Evolutionary conservation across 2,888 invertebrate genomes (phyloP), one percentile per base, ranked within the genome.

Genomic region (Drosophila subsilvestris): DNA sequence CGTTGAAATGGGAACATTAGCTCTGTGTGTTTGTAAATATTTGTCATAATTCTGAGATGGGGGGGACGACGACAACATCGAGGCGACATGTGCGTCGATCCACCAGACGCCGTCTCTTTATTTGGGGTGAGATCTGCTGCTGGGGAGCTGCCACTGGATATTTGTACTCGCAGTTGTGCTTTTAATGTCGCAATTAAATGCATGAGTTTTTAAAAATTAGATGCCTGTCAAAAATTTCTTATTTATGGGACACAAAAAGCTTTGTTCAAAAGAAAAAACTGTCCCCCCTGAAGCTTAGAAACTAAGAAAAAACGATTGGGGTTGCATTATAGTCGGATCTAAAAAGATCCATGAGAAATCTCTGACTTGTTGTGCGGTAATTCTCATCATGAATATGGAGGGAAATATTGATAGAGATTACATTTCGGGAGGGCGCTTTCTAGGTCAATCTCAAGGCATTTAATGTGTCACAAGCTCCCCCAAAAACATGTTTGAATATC

Each of bases 1-100:
- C 82, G 90, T 79, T 91, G 90, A 90, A 90, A 89, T 87, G 90
- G 84, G 80, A 83, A 88, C 90, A 89, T 85, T 83, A 88, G 86
- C 67, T 70, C 63, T 57, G 55, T 70, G 56, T 89, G 88, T 89
- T 88, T 89, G 83, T 89, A 89, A 89, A 89, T 89, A 89, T 85
- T 89, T 85, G 89, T 89, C 88, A 89, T 88, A 89, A 87, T 82
- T 83, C 74, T 48, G 48, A 62, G 68, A 22, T 27, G 25, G 66
- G 66, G 69, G 20, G 7, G 20, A 8, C 48, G 25, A 9, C 47
- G 65, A 76, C 80, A 45, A 25, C 14, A 37, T 10, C 37, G 10
- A 50, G 45, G 22, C 56, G 42, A 74, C 74, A 71, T 74, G 57
- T 74, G 71, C 67, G 18, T 44, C 67, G n/a, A 56, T 43, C 25